These are phyloP conservation scores for Scaptomyza pallida DNA, from an alignment of 1,140 invertebrate genomes.

Conservation along the genomic window DNA sequence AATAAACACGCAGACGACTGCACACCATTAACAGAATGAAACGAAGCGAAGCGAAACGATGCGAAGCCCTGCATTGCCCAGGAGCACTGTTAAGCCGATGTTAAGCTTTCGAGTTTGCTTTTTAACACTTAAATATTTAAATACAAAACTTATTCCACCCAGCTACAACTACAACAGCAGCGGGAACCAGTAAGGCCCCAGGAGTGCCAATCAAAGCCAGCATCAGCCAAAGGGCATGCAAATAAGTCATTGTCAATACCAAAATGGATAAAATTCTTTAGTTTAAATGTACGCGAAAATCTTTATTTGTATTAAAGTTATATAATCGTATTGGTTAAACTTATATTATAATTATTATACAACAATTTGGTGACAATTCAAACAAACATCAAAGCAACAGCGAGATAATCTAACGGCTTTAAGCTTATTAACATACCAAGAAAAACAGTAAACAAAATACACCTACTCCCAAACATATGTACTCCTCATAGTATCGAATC, in stretches of 20 bases:
- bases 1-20: conserved; percentile 28
- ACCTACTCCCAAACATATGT: too few relatives aligned
- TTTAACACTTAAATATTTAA: conserved; percentile 66
- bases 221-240: neutral
- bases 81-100: conserved; percentile 38
- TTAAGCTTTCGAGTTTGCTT: conserved; percentile 47
- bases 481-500: too few relatives aligned
- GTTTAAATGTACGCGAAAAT: neutral
- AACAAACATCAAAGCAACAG: too few relatives aligned
- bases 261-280: neutral
- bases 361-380: too few relatives aligned
- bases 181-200: neutral
- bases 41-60: neutral
- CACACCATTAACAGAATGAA: conserved; percentile 5
- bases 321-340: too few relatives aligned
- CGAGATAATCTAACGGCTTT: too few relatives aligned
- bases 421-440: too few relatives aligned
- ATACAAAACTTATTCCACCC: conserved; percentile 33
- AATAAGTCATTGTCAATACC: neutral
- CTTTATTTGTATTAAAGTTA: too few relatives aligned
- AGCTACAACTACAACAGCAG: neutral
- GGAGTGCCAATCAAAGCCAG: neutral
- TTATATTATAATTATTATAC: too few relatives aligned
- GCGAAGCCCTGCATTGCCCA: neutral
- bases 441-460: too few relatives aligned